Evolutionary conservation across 2,888 invertebrate species (phyloP), one percentile per base, ranked within the genome.

Genomic region (Amiota minor): DNA sequence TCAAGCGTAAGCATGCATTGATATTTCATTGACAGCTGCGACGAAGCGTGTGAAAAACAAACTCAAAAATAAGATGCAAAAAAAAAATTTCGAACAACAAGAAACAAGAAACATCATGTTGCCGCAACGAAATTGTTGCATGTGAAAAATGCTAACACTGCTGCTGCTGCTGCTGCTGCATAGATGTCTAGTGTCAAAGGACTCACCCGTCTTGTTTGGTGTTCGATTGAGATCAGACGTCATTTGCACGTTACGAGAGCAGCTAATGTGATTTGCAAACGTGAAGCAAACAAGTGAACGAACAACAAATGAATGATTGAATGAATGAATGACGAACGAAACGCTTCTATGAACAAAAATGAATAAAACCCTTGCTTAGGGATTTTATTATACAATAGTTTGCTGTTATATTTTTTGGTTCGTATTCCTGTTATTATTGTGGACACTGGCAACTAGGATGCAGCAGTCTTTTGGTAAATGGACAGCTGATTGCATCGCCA

Each of bases 1-100:
- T 59, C 55, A 55, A n/a, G 70, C 45, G 35, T 47, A 35, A 20
- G 70, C 70, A 14, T 56, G 70, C 72, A 74, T 74, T 74, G 74
- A 72, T 74, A 74, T 74, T 72, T 74, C 70, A 74, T 74, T 74
- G 74, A 74, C 74, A 74, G 70, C 72, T 69, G 70, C 74, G 67
- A 71, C 61, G 14, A 1, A 56, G 23, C 35, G 18, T 50, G 35
- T 11, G 20, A 50, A 56, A 59, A 46, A 46, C 62, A 68, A 50
- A 64, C 56, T 65, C 70, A 67, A 45, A 64, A 62, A 62, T 69
- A 64, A 73, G 56, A 62, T 12, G 45, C n/a, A 55, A 64, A 49
- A 46, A 47, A 55, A 46, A 62, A 18, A 2, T 9, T n/a, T 12
- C 9, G 20, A 56, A 20, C 56, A 56, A 59, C n/a, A 20, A 11